phyloP scores from a whole-genome alignment of 2,888 invertebrate genomes.

The Plagodis dolabraria region DNA sequence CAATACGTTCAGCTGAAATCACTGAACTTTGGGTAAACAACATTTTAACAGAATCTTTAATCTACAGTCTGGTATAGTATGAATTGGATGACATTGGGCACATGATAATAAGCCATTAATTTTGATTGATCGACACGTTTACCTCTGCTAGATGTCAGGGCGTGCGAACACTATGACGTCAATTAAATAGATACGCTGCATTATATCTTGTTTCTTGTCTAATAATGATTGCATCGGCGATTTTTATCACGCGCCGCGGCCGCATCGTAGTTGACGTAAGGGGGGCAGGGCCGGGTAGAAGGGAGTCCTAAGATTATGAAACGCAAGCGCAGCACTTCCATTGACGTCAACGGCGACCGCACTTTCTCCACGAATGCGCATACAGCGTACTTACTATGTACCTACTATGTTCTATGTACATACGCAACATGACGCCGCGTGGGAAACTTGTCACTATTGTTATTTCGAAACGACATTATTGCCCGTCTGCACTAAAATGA shows the following conservation, averaged over 20 bases:
- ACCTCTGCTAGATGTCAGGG: slow-evolving; percentile 2
- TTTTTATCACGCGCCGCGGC: slow-evolving; percentile 45
- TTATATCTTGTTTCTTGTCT: slow-evolving; percentile 34
- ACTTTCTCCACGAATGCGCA: slow-evolving; percentile 65
- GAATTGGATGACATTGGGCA: slow-evolving; percentile 10
- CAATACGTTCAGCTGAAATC: too few species aligned
- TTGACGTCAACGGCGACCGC: slow-evolving; percentile 73
- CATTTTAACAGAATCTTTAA: too few species aligned
- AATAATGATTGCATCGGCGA: slow-evolving; percentile 42
- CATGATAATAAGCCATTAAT: slow-evolving; percentile 16
- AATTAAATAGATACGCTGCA: slow-evolving; percentile 16
- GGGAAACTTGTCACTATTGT: slow-evolving; percentile 42
- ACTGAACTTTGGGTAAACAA: too few species aligned
- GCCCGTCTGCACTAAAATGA: too few species aligned
- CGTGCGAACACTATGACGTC: slow-evolving; percentile 20
- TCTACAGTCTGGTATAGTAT: slow-evolving; percentile 9
- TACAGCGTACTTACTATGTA: slow-evolving; percentile 30
- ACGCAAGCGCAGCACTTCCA: slow-evolving; percentile 46
- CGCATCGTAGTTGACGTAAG: slow-evolving; percentile 30
- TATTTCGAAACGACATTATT: not conserved
- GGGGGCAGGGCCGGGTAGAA: slow-evolving; percentile 35
- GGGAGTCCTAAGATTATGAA: slow-evolving; percentile 64
- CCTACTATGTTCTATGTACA: slow-evolving; percentile 16
- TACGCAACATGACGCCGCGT: slow-evolving; percentile 41
- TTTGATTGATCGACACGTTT: slow-evolving; percentile 22